Conservation (phyloP, 2,113 vertebrate species). For the Poeciliopsis turrubarensis region DNA sequence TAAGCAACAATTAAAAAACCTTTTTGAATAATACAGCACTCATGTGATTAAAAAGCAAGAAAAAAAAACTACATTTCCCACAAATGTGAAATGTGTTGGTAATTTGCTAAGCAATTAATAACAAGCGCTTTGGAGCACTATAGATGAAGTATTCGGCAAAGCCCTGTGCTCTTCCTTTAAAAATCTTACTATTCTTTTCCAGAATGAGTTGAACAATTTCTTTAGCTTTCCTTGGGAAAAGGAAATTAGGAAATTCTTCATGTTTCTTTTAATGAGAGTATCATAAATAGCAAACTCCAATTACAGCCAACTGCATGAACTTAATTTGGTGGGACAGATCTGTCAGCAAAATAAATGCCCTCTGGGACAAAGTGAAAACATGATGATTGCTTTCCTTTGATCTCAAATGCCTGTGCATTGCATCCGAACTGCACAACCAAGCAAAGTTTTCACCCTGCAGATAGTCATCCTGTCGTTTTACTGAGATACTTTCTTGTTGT, state of each 20-base stretch:
- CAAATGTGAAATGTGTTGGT: neutral
- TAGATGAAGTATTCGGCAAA: too few relatives aligned
- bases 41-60: neutral
- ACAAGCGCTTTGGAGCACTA: neutral
- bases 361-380: slow-evolving; percentile 19
- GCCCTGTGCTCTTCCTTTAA: too few relatives aligned
- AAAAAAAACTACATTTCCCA: neutral
- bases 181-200: neutral
- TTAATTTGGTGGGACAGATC: slow-evolving; percentile 29
- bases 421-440: neutral
- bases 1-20: neutral
- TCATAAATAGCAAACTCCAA: neutral
- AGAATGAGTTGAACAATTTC: slow-evolving; percentile 7
- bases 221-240: neutral
- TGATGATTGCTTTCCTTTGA: slow-evolving; percentile 31
- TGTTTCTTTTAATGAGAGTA: slow-evolving; percentile 21
- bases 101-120: neutral
- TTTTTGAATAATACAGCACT: neutral
- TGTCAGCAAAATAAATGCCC: slow-evolving; percentile 19
- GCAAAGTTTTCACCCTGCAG: neutral
- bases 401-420: slow-evolving; percentile 7
- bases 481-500: neutral
- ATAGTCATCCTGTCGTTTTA: neutral
- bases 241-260: slow-evolving; percentile 18
- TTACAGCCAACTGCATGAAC: neutral